phyloP scores from a whole-genome alignment of 2,113 vertebrate genomes.

The Gallinago media region DNA sequence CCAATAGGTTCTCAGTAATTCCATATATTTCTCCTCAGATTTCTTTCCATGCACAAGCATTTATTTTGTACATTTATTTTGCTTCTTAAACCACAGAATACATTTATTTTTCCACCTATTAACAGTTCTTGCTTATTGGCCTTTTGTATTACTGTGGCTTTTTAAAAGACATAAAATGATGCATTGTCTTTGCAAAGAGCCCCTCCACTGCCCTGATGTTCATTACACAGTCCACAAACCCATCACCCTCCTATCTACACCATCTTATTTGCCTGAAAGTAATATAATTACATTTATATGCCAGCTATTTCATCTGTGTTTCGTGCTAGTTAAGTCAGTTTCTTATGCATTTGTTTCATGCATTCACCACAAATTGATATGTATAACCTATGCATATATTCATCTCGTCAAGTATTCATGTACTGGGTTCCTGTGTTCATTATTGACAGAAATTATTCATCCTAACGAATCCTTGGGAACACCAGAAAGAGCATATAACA shows the following conservation, averaged over 20 bases:
- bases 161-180: constrained; percentile 6
- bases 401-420: constrained; percentile 74
- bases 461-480: constrained; percentile 63
- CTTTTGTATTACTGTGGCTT: not conserved
- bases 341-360: constrained; percentile 65
- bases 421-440: constrained; percentile 65
- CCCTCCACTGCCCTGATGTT: not conserved
- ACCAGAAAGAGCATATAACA: constrained; percentile 49
- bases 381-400: constrained; percentile 73
- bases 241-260: not conserved
- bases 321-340: constrained; percentile 51
- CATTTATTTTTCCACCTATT: constrained; percentile 2
- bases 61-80: not conserved
- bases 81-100: not conserved
- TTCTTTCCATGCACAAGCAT: not conserved
- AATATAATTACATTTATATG: constrained; percentile 53
- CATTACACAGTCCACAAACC: constrained; percentile 24
- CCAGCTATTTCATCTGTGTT: constrained; percentile 53
- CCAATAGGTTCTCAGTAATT: not conserved
- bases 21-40: not conserved
- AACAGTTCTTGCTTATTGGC: not conserved
- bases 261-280: constrained; percentile 28
- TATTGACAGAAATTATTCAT: constrained; percentile 73
- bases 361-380: constrained; percentile 63
- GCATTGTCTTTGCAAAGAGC: not conserved